Conservation (phyloP, 1,140 invertebrate species). For the Mizuhopecten yessoensis region DNA sequence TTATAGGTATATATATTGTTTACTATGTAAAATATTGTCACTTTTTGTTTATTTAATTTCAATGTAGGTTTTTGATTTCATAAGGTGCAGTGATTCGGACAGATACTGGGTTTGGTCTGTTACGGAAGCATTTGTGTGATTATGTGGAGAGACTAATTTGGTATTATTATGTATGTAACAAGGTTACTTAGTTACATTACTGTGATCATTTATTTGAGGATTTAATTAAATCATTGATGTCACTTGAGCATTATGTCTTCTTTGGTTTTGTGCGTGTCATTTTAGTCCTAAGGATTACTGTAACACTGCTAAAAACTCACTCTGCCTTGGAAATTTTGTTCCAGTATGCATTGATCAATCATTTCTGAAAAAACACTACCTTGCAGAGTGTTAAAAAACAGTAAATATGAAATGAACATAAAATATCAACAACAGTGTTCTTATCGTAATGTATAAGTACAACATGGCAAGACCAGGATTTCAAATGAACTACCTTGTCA, state of each 20-base stretch:
- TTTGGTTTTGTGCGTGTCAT: background rate
- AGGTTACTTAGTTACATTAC: background rate
- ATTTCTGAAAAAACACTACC: no score
- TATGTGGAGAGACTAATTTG: background rate
- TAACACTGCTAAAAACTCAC: no score
- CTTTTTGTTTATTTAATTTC: background rate
- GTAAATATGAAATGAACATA: no score
- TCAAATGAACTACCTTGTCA: no score
- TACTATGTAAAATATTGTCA: background rate
- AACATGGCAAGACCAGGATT: no score
- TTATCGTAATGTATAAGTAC: no score
- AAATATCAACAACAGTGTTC: no score
- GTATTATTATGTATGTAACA: background rate
- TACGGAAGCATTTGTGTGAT: no score
- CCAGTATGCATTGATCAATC: no score
- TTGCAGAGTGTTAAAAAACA: no score
- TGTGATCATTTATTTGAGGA: background rate
- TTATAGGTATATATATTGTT: slow-evolving; percentile 1
- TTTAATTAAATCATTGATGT: slow-evolving; percentile 1
- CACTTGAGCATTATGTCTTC: background rate
- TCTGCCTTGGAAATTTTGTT: no score
- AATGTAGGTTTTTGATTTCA: background rate
- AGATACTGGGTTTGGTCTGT: background rate
- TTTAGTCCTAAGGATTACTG: no score
- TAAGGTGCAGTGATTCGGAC: background rate